Conservation (phyloP, 1,140 invertebrate species). For the Cheumatopsyche charites region DNA sequence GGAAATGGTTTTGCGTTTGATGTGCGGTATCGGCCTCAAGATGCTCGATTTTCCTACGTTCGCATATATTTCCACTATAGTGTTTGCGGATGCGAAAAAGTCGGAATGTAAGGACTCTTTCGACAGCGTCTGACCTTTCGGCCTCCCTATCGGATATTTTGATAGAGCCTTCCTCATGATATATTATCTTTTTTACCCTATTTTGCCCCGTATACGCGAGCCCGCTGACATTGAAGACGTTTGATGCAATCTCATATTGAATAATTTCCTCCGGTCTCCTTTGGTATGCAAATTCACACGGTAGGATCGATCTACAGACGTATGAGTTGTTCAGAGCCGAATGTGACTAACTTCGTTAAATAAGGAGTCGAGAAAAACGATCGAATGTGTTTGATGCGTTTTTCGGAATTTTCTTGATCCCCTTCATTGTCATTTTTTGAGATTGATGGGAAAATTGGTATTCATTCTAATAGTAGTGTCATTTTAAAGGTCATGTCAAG, state of each 20-base stretch:
- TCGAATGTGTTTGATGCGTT: no score
- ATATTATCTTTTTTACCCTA: constrained; percentile 21
- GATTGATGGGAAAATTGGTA: no score
- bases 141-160: constrained; percentile 29
- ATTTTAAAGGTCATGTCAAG: no score
- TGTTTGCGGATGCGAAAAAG: not conserved
- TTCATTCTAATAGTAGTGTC: no score
- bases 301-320: not conserved
- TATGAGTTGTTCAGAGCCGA: no score
- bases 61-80: no score
- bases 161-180: constrained; percentile 32
- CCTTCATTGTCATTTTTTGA: no score
- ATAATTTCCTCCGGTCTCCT: constrained; percentile 24
- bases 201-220: not conserved
- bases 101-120: constrained; percentile 5
- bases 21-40: constrained; percentile 12
- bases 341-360: no score
- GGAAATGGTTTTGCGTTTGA: constrained; percentile 26
- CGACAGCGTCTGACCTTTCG: constrained; percentile 9
- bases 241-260: constrained; percentile 33
- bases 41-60: not conserved
- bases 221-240: constrained; percentile 27
- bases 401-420: no score
- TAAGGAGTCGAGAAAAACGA: no score
- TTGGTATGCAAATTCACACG: constrained; percentile 25